Conservation (phyloP, 2,113 vertebrate genomes). For the Willisornis vidua region DNA sequence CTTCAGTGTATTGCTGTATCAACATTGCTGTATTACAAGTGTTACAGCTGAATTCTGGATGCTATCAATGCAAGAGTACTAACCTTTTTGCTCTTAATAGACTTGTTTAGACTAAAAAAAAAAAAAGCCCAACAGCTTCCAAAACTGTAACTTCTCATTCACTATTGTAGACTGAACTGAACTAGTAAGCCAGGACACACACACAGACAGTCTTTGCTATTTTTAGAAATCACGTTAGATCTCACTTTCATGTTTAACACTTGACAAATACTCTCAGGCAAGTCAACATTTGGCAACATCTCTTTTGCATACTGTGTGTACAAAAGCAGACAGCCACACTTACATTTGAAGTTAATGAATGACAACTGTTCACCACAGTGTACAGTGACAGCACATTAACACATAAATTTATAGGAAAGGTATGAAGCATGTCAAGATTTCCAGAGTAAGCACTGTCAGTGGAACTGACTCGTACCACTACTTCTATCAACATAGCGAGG, state of each 20-base stretch:
- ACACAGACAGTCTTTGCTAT: neutral
- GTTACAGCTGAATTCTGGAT: neutral
- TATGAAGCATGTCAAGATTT: neutral
- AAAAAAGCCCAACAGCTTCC: neutral
- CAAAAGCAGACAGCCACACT: neutral
- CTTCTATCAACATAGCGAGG: accelerated
- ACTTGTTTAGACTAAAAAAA: neutral
- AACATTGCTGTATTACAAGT: neutral
- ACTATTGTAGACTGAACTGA: neutral
- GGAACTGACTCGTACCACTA: neutral
- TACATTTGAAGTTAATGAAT: neutral
- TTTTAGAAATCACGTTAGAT: neutral
- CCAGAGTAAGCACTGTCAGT: neutral
- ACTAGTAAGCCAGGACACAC: neutral
- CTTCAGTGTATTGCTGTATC: no score
- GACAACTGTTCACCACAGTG: neutral
- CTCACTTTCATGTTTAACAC: neutral
- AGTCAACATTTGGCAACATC: neutral
- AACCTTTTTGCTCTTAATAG: neutral
- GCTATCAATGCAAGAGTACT: neutral
- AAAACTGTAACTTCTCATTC: neutral
- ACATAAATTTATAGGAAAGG: neutral
- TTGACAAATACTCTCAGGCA: neutral
- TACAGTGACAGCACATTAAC: neutral
- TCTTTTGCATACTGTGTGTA: neutral